A percentile compares a stretch with the other conserved stretches of the same genome.
phyloP scores from a whole-genome alignment of 2,797 vertebrate species.

The Poecile montanus region DNA sequence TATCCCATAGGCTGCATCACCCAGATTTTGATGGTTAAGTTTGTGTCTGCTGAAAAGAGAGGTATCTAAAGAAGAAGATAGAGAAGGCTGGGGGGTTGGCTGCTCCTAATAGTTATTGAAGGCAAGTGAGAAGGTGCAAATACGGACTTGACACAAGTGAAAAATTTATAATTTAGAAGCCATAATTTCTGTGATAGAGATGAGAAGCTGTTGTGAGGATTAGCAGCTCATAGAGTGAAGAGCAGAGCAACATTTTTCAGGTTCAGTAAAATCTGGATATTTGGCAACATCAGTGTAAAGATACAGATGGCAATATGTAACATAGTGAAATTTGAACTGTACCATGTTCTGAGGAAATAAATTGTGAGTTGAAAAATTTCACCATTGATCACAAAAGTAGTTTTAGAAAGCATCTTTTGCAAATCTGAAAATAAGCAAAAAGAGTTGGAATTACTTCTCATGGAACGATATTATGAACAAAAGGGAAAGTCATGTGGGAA shows the following conservation, averaged over 20 bases:
- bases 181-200: not conserved
- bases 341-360: not conserved
- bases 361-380: not conserved
- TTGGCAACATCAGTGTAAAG: not conserved
- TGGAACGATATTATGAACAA: not conserved
- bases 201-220: not conserved
- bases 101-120: not conserved
- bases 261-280: not conserved
- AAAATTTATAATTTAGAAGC: not conserved
- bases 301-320: not conserved
- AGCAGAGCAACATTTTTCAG: not conserved
- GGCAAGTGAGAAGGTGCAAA: not conserved
- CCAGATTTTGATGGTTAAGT: not conserved
- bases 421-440: not conserved
- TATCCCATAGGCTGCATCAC: not conserved
- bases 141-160: not conserved
- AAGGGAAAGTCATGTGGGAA: not conserved
- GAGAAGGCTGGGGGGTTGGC: not conserved
- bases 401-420: not conserved
- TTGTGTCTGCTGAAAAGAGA: not conserved
- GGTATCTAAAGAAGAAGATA: not conserved
- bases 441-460: not conserved
- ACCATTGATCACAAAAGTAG: not conserved
- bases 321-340: not conserved
- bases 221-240: not conserved